A percentile compares a stretch with the other conserved stretches of the same genome.
phyloP scores from a whole-genome alignment of 1,140 invertebrate species.

The Papilio polyxenes region DNA sequence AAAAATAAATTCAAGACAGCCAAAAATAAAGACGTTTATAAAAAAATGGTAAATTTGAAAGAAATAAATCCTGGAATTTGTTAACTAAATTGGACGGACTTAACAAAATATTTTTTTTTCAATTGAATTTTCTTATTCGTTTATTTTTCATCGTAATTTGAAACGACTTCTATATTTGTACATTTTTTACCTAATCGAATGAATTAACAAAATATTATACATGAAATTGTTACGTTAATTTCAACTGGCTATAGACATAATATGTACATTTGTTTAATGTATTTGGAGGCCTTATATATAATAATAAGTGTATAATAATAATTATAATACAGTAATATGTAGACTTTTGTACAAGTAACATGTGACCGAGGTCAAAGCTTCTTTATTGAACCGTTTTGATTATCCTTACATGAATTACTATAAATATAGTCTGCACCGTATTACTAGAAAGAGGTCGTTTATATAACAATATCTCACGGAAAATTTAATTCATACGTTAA shows the following conservation, averaged over 20 bases:
- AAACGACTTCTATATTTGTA: neutral
- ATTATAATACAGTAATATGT: neutral
- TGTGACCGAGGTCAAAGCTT: neutral
- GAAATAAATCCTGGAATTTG: neutral
- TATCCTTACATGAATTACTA: neutral
- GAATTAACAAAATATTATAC: neutral
- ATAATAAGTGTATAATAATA: neutral
- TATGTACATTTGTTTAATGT: neutral
- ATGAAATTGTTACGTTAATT: neutral
- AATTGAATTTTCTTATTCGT: conserved; percentile 29
- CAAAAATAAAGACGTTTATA: too few species aligned
- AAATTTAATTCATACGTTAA: too few species aligned
- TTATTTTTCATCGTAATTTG: neutral
- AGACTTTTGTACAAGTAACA: neutral
- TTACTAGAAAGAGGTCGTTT: too few species aligned
- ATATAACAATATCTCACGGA: too few species aligned
- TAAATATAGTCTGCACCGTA: too few species aligned
- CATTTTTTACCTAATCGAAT: neutral
- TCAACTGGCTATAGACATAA: neutral
- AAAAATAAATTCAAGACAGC: too few species aligned
- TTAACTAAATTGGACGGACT: conserved; percentile 23
- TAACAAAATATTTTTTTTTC: conserved; percentile 5
- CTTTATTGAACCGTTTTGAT: neutral
- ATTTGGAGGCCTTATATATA: neutral
- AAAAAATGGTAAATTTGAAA: too few species aligned